phyloP scores from a whole-genome alignment of 2,113 vertebrate genomes.

The Epinephelus lanceolatus region DNA sequence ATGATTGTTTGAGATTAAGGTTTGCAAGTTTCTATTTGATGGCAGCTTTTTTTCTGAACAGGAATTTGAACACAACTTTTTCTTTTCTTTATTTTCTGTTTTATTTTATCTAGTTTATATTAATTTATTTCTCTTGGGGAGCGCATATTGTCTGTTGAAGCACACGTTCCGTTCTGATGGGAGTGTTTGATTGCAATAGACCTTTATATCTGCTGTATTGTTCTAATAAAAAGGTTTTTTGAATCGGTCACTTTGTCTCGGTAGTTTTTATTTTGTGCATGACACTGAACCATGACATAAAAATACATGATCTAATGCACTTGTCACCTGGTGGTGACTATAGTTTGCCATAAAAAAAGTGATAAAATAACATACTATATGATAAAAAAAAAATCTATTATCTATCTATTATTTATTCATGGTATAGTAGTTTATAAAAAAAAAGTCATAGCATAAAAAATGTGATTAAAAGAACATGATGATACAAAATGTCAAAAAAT shows the following conservation, averaged over 20 bases:
- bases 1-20: slow-evolving; percentile 23
- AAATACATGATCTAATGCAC: too few relatives aligned
- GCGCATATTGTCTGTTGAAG: slow-evolving; percentile 70
- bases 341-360: too few relatives aligned
- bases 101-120: slow-evolving; percentile 58
- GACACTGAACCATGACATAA: too few relatives aligned
- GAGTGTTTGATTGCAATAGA: slow-evolving; percentile 82
- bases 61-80: slow-evolving; percentile 13
- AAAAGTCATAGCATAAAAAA: too few relatives aligned
- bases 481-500: too few relatives aligned
- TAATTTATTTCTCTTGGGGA: slow-evolving; percentile 78
- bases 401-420: too few relatives aligned
- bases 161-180: slow-evolving; percentile 72
- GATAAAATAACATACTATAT: too few relatives aligned
- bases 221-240: slow-evolving; percentile 83
- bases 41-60: slow-evolving; percentile 15
- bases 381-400: too few relatives aligned
- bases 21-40: slow-evolving; percentile 28
- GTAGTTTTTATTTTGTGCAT: background rate
- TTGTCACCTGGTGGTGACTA: too few relatives aligned
- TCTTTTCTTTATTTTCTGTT: slow-evolving; percentile 14
- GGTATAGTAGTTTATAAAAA: too few relatives aligned
- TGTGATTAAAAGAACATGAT: too few relatives aligned
- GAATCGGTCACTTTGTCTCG: slow-evolving; percentile 35
- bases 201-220: slow-evolving; percentile 86